Percentiles rank a stretch among this genome's conserved stretches.
Conservation (phyloP, 2,888 invertebrate species). For the Andrena praecox region DNA sequence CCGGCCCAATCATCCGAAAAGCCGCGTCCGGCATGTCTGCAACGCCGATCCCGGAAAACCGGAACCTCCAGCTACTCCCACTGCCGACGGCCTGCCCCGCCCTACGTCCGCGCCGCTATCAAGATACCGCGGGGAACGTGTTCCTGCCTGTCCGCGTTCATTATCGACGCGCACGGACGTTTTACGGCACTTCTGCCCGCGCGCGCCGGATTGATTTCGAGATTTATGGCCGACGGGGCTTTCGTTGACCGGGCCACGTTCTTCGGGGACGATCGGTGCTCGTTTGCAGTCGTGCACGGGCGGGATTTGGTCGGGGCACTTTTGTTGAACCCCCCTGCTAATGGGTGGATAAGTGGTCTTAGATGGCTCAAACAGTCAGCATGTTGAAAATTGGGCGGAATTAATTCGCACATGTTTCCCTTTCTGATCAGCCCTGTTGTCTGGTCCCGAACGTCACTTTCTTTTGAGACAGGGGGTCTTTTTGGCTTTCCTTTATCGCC, state of each 20-base stretch:
- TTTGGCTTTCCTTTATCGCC: no score
- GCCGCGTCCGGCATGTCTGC: constrained; percentile 78
- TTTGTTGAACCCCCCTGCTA: no score
- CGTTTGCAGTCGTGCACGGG: no score
- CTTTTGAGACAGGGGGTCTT: no score
- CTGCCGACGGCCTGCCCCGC: constrained; percentile 50
- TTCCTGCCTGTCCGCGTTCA: constrained; percentile 60
- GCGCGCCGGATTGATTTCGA: constrained; percentile 48
- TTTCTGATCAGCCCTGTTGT: no score
- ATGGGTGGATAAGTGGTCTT: no score
- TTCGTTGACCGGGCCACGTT: neutral
- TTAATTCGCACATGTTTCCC: no score
- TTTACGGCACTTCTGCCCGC: constrained; percentile 53
- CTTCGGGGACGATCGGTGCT: neutral
- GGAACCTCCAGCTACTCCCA: constrained; percentile 70
- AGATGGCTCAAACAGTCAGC: no score
- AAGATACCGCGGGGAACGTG: constrained; percentile 62
- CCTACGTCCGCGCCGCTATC: constrained; percentile 53
- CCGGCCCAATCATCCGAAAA: constrained; percentile 74
- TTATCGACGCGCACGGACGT: constrained; percentile 59
- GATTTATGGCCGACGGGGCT: constrained; percentile 36
- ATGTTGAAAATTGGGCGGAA: no score
- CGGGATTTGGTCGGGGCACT: no score
- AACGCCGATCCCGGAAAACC: constrained; percentile 77
- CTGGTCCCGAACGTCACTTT: no score